A percentile compares a stretch with the other conserved stretches of the same genome.
phyloP scores from a whole-genome alignment of 2,797 vertebrate genomes.

The Sciaenops ocellatus region DNA sequence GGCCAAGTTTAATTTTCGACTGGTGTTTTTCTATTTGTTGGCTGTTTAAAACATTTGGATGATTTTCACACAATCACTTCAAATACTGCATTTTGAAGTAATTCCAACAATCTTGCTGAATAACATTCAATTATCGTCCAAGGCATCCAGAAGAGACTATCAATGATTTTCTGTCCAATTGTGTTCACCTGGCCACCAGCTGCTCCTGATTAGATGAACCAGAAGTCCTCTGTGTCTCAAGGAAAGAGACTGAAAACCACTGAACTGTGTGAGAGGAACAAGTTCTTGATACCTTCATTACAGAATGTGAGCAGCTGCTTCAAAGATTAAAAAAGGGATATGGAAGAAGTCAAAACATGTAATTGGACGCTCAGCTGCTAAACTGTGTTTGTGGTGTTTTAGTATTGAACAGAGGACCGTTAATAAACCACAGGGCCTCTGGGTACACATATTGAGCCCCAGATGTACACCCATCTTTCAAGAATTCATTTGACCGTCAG shows the following conservation, averaged over 20 bases:
- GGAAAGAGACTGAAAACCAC: constrained; percentile 36
- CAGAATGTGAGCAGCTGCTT: constrained; percentile 38
- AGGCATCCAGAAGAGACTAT: constrained; percentile 28
- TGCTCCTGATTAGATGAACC: constrained; percentile 47
- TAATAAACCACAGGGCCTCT: constrained; percentile 15
- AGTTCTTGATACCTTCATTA: constrained; percentile 27
- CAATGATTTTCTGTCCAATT: constrained; percentile 39
- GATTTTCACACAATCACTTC: constrained; percentile 37
- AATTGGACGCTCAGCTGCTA: constrained; percentile 26
- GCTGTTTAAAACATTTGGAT: constrained; percentile 35
- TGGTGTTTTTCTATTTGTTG: constrained; percentile 30
- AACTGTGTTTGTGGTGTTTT: constrained; percentile 41
- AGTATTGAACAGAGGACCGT: constrained; percentile 26
- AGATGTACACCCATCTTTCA: neutral
- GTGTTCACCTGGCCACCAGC: constrained; percentile 58
- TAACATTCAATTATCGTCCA: constrained; percentile 21
- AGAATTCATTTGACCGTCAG: constrained; percentile 17
- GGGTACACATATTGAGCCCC: neutral
- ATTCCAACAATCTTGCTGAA: constrained; percentile 18
- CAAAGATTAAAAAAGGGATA: constrained; percentile 11
- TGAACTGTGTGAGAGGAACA: constrained; percentile 38
- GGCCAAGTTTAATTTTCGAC: constrained; percentile 30
- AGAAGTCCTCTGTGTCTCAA: constrained; percentile 32
- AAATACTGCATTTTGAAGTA: constrained; percentile 34
- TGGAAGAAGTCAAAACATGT: neutral